A percentile compares a stretch with the other conserved stretches of the same genome.
Conservation (phyloP, 1,140 invertebrate genomes). For the Xylocopa sonorina region DNA sequence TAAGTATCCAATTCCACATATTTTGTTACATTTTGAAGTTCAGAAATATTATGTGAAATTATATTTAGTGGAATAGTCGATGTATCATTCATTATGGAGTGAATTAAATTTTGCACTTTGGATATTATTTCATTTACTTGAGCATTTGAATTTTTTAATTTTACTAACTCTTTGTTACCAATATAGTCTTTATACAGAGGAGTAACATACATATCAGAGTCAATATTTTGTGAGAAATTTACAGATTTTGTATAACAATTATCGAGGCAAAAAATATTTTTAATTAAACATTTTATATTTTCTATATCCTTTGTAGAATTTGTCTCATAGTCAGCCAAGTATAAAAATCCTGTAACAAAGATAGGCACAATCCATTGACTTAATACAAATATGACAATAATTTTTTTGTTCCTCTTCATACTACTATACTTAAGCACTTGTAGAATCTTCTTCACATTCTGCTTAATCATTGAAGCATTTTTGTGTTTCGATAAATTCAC, state of each 20-base stretch:
- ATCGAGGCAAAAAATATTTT: slow-evolving; percentile 50
- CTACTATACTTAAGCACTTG: not conserved
- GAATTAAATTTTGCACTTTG: slow-evolving; percentile 56
- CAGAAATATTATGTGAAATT: slow-evolving; percentile 28
- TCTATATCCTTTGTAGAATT: slow-evolving; percentile 5
- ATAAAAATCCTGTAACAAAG: slow-evolving; percentile 51
- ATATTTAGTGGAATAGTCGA: slow-evolving; percentile 4
- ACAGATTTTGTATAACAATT: slow-evolving; percentile 23
- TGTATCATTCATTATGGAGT: slow-evolving; percentile 40
- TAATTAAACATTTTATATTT: slow-evolving; percentile 49
- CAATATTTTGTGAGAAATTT: not conserved
- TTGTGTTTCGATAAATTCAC: not conserved
- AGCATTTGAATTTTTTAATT: slow-evolving; percentile 4
- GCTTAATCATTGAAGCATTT: not conserved
- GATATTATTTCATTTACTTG: slow-evolving; percentile 59
- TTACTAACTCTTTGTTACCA: not conserved
- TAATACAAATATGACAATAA: slow-evolving; percentile 35
- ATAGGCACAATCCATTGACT: slow-evolving; percentile 65
- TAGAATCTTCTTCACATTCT: not conserved
- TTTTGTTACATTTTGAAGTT: slow-evolving; percentile 7
- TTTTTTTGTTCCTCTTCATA: slow-evolving; percentile 14
- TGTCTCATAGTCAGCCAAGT: slow-evolving; percentile 42
- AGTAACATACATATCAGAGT: not conserved
- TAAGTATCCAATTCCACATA: slow-evolving; percentile 15
- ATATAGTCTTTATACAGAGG: not conserved